Evolutionary conservation across 92 coral and sea anemone genomes (phyloP), one percentile per base, ranked within the genome.

Genomic region (Epizoanthus rinbou): DNA sequence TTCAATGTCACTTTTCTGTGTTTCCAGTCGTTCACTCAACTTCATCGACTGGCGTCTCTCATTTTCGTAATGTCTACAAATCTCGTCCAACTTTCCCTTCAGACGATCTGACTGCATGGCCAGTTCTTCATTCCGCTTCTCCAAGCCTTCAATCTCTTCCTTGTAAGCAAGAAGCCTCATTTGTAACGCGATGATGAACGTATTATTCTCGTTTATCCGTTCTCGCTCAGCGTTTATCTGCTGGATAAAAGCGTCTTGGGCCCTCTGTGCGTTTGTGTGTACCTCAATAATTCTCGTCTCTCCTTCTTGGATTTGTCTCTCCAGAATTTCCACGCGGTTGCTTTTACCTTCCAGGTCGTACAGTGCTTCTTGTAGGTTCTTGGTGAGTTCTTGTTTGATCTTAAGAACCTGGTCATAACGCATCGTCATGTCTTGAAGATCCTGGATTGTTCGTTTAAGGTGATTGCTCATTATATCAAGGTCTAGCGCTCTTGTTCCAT

Each of bases 41-140:
- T 93, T 91, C 82, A 96, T 92, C 21, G 99, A 96, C 68, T 96
- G 98, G 37, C 94, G 89, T 56, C 95, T 94, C 93, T 96, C 95
- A 54, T 87, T 86, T 75, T 96, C 94, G 84, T 90, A 96, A 70
- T 89, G 87, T 37, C 75, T 86, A 24, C 90, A 87, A 21, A 96
- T 85, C 54, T 90, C 89, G 47, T 88, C 71, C 54, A 90, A 88
- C 67, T 95, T 89, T 41, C 84, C 71, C 56, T 88, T 92, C 6
- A 92, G 82, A 28, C 74, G 64, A 13, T 94, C 93, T 25, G 88
- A 87, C 73, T 94, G 87, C 2, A 76, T 52, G 41, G 65, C 72
- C 22, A 88, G 70, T 8, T 91, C 93, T 11, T 87, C 88, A 6
- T 91, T 76, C 68, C 86, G 91, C 53, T 84, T 87, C 71, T 83